Conservation (phyloP, 2,113 vertebrate species). For the Cololabis saira region DNA sequence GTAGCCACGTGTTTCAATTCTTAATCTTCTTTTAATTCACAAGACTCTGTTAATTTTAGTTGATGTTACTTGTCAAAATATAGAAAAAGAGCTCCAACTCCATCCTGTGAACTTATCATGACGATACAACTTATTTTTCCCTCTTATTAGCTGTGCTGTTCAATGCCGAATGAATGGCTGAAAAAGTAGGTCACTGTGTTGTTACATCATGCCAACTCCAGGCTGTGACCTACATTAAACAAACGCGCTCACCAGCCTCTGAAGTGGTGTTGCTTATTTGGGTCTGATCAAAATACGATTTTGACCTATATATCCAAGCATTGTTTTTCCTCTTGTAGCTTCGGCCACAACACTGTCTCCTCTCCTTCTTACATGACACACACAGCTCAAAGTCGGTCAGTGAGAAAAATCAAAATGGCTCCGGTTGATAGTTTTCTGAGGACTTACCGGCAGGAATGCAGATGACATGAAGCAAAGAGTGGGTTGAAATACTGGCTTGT, state of each 20-base stretch:
- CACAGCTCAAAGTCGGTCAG: too few relatives aligned
- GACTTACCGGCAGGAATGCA: too few relatives aligned
- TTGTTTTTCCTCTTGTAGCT: too few relatives aligned
- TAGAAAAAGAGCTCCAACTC: not conserved
- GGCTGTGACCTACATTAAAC: constrained; percentile 59
- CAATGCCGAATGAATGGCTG: not conserved
- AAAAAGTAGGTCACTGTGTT: constrained; percentile 89
- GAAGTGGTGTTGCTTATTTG: not conserved
- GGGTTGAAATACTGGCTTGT: too few relatives aligned
- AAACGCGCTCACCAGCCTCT: not conserved
- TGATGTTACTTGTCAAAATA: not conserved
- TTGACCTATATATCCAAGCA: too few relatives aligned
- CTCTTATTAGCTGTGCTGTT: constrained; percentile 7
- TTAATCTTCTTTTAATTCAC: too few relatives aligned
- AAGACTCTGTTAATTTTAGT: not conserved
- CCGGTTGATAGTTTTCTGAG: too few relatives aligned
- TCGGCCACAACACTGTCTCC: too few relatives aligned
- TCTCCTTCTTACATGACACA: too few relatives aligned
- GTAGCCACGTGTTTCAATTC: not conserved
- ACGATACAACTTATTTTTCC: constrained; percentile 24
- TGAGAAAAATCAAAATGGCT: too few relatives aligned
- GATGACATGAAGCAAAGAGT: too few relatives aligned
- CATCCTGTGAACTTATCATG: constrained; percentile 10
- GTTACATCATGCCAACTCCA: constrained; percentile 74
- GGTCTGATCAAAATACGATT: too few relatives aligned